Percentiles rank a stretch among this genome's conserved stretches.
phyloP scores from a whole-genome alignment of 2,888 invertebrate species.

The Cheilosia vulpina region DNA sequence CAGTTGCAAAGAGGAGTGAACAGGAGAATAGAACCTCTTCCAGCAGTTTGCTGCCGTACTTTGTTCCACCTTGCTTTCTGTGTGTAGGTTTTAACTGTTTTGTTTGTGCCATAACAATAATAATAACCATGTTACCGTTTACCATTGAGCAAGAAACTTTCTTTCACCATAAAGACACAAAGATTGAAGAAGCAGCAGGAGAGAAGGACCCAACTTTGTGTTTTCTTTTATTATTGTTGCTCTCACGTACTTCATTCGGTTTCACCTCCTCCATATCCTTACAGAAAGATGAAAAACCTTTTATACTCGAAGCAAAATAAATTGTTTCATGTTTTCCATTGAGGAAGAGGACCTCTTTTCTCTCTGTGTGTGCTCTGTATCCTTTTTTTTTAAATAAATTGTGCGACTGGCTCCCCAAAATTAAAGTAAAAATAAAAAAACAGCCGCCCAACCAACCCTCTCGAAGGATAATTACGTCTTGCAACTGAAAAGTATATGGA shows the following conservation, averaged over 20 bases:
- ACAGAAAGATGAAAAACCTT: slow-evolving; percentile 46
- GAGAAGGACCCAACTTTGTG: slow-evolving; percentile 46
- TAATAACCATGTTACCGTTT: slow-evolving; percentile 70
- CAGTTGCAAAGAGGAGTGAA: slow-evolving; percentile 44
- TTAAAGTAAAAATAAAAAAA: neutral
- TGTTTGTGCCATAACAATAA: slow-evolving; percentile 71
- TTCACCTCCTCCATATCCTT: neutral
- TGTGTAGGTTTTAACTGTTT: slow-evolving; percentile 62
- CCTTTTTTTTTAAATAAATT: slow-evolving; percentile 18
- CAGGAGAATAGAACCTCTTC: slow-evolving; percentile 19
- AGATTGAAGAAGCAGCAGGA: slow-evolving; percentile 10
- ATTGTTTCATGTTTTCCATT: slow-evolving; percentile 69
- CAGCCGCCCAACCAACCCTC: slow-evolving; percentile 12
- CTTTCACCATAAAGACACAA: neutral
- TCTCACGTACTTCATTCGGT: neutral
- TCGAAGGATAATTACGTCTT: slow-evolving; percentile 56
- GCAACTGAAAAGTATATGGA: slow-evolving; percentile 15
- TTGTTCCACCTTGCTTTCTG: neutral
- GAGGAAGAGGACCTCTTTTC: slow-evolving; percentile 2
- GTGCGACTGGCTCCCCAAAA: slow-evolving; percentile 10
- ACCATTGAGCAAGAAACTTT: slow-evolving; percentile 59
- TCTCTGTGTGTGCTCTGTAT: neutral
- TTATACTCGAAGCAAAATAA: slow-evolving; percentile 66
- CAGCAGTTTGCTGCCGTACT: slow-evolving; percentile 4
- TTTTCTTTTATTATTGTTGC: slow-evolving; percentile 58